Evolutionary conservation across 2,888 invertebrate species (phyloP), one percentile per base, ranked within the genome.

Genomic region (Gortyna flavago): DNA sequence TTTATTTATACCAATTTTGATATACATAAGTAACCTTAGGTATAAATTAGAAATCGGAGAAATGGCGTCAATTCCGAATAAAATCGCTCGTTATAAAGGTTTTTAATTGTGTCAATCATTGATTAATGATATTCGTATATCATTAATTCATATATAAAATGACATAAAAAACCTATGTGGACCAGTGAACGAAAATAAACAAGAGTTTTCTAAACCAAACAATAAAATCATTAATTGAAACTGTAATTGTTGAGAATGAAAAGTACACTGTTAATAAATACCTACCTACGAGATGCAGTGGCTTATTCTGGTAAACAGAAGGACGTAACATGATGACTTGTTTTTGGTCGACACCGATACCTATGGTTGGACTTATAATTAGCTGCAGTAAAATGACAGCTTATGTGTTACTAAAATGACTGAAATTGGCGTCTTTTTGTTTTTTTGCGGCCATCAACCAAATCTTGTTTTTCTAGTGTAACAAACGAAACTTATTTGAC

Each of bases 41-140:
- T 44, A 35, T 54, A 29, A 57, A 64, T 68, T 75, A 62, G 38
- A 69, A 61, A 44, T 75, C 21, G 25, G n/a, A 35, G 4, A 48
- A 54, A 65, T 65, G 25, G 66, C 25, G 41, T 57, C 18, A 57
- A 35, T 59, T 67, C n/a, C 1, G 62, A 67, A 57, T 35, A n/a
- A 44, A 51, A 80, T 32, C 11, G n/a, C 16, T 4, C 11, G 29
- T 32, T 0, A 18, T 18, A 18, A 62, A n/a, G 1, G 25, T n/a
- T 64, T 32, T 69, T n/a, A 29, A 35, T 54, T 32, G 29, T 51
- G 54, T 64, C 29, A 64, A 79, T 32, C 38, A 41, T 48, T 38
- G 16, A 35, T 32, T 11, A 48, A 79, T 59, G 48, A 16, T 9
- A 48, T 35, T 44, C 16, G 25, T 54, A 3, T 13, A 18, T n/a